A percentile compares a stretch with the other conserved stretches of the same genome.
Evolutionary conservation across 2,888 invertebrate species (phyloP).

Genomic region (Pasiphila rectangulata): DNA sequence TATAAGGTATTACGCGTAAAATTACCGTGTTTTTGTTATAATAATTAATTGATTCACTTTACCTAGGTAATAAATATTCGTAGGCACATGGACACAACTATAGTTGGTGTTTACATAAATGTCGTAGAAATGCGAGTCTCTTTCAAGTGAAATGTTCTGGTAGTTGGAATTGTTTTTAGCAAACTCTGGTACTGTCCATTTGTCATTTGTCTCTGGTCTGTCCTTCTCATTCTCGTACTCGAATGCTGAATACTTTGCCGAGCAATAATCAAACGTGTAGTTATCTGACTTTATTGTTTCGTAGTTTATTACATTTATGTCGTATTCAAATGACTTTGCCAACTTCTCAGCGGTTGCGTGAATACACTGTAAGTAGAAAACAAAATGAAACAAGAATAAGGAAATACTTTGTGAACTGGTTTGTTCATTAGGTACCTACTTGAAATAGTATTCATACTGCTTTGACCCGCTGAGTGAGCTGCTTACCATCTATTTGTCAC

Average conservation of each 20-base stretch:
- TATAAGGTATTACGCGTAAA: too few relatives aligned
- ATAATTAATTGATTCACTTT: too few relatives aligned
- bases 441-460: too few relatives aligned
- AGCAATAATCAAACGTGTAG: constrained; percentile 84
- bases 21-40: too few relatives aligned
- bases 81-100: constrained; percentile 96
- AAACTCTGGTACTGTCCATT: constrained; percentile 47
- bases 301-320: too few relatives aligned
- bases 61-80: constrained; percentile 94
- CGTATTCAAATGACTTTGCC: constrained; percentile 81
- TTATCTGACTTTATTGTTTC: constrained; percentile 45
- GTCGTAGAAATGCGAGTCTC: constrained; percentile 91
- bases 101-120: constrained; percentile 88
- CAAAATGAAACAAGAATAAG: background rate
- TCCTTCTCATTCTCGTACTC: constrained; percentile 39
- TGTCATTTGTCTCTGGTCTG: constrained; percentile 15
- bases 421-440: too few relatives aligned
- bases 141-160: constrained; percentile 81
- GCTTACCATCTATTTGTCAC: too few relatives aligned
- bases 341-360: constrained; percentile 86
- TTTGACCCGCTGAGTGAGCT: too few relatives aligned
- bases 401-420: background rate
- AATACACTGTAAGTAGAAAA: constrained; percentile 83
- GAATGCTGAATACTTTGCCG: constrained; percentile 88
- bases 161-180: constrained; percentile 66